Base-by-base conservation (phyloP, 2,113 vertebrate genomes). In the Pelecanoides urinatrix region DNA sequence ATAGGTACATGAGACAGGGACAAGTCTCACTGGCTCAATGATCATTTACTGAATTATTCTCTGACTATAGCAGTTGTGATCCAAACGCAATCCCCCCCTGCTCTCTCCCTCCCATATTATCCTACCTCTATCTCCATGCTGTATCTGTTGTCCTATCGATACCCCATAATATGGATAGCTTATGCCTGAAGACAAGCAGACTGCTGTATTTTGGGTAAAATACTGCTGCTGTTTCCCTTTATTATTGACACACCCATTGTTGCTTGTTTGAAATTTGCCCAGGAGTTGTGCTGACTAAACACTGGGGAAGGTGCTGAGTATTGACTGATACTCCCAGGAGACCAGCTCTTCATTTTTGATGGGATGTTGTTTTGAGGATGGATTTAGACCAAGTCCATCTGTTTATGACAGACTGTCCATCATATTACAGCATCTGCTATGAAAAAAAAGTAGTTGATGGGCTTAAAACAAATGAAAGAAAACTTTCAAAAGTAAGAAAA, bases 351-450 rank as follows among this genome's bases (percentile, higher is more conserved):
- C 78, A 27, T 85, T 85, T 34, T 65, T 53, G 53, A 88, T 84
- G 59, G 82, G 82, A 73, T 4, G 2, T 27, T 40, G 56, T 70
- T 52, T 59, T 72, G 67, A 88, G 6, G 52, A 44, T 95, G 32
- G 56, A 49, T 93, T 83, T 82, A 72, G 42, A 76, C 58, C 58
- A 92, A 44, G 50, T 81, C 75, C 71, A 86, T 95, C 94, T 97
- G 90, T 84, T 96, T 84, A 20, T 65, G 83, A 86, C 72, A 95
- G 58, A 66, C 42, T 75, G 90, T 79, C 87, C 83, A 44, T 93
- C 91, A 8, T 26, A 61, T 67, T 40, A 27, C 58, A 94, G 63
- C 78, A 92, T 93, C 96, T 80, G 70, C 62, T 47, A 6, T 16
- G 23, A 55, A 36, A 63, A 56, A 26, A 47, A 25, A 12, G 23